Evolutionary conservation across 2,888 invertebrate species (phyloP), one percentile per base, ranked within the genome.

Genomic region (Phortica magna): DNA sequence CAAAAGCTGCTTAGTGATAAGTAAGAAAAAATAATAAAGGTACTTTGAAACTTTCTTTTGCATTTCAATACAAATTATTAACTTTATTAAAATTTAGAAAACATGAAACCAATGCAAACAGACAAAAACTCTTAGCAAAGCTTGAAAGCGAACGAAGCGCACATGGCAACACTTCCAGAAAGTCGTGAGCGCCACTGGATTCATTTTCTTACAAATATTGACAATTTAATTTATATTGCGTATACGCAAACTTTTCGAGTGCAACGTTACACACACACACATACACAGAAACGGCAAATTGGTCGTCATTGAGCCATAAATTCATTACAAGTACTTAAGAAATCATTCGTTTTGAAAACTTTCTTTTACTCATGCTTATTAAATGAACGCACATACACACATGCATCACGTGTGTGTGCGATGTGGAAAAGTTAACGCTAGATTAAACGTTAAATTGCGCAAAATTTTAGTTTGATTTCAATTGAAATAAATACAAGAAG

Each of bases 1-100:
- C 31, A 31, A 7, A 61, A 61, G 22, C 61, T 19, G 61, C 22
- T 61, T 61, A 61, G 61, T 22, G 19, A 61, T n/a, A 17, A 5
- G 19, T 4, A 19, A 76, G 65, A 59, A 31, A 53, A 70, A 22
- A 43, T 22, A 39, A 39, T 71, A 70, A 53, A 73, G 57, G 75
- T 61, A 61, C 10, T 22, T 9, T 42, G 42, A 73, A 77, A 77
- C 71, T 78, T 81, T 84, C 80, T 78, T 74, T 70, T 86, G 81
- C 79, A 85, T 85, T 87, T 87, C 87, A 87, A 85, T 87, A 87
- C 87, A 14, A 85, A 83, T 87, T 85, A 83, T 85, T 85, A 85
- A 84, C 85, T 85, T 85, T 85, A 85, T 85, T 85, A 85, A 87
- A 87, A 87, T 86, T 82, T 87, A 80, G 81, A 82, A 81, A 85